Percentiles rank a stretch among this genome's conserved stretches.
Evolutionary conservation across 2,888 invertebrate genomes (phyloP).

Genomic region (Glomeris marginata): DNA sequence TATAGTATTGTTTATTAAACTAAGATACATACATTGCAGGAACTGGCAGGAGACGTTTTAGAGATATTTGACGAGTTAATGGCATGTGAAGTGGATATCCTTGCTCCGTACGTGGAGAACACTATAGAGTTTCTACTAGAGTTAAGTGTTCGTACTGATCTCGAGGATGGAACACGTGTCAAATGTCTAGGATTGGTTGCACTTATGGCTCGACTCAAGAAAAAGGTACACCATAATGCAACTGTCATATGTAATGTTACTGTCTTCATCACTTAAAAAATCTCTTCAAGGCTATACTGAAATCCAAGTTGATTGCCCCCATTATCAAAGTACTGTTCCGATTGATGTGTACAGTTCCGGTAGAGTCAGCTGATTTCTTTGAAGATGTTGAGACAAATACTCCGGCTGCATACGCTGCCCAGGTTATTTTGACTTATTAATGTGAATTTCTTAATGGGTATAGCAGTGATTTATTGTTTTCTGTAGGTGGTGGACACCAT

Average conservation of each 20-base stretch:
- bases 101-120: slow-evolving; percentile 46
- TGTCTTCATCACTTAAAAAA: neutral
- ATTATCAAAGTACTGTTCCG: slow-evolving; percentile 49
- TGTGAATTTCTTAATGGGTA: slow-evolving; percentile 1
- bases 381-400: slow-evolving; percentile 39
- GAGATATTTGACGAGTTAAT: slow-evolving; percentile 47
- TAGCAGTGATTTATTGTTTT: neutral
- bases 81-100: slow-evolving; percentile 42
- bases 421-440: slow-evolving; percentile 27
- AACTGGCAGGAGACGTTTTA: slow-evolving; percentile 44
- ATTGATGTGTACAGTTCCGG: slow-evolving; percentile 47
- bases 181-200: slow-evolving; percentile 52
- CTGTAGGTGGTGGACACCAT: slow-evolving; percentile 48
- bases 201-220: slow-evolving; percentile 49
- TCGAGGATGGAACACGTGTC: slow-evolving; percentile 46
- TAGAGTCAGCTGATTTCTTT: slow-evolving; percentile 41
- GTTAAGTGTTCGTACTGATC: slow-evolving; percentile 40
- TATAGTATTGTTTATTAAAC: slow-evolving; percentile 25
- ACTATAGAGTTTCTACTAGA: slow-evolving; percentile 50
- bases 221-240: slow-evolving; percentile 47
- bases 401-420: slow-evolving; percentile 51
- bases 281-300: slow-evolving; percentile 38
- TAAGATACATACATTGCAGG: slow-evolving; percentile 40
- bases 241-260: neutral
- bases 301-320: slow-evolving; percentile 52